Evolutionary conservation across 2,113 vertebrate genomes (phyloP), one percentile per base, ranked within the genome.

Genomic region (Ailurus styani): DNA sequence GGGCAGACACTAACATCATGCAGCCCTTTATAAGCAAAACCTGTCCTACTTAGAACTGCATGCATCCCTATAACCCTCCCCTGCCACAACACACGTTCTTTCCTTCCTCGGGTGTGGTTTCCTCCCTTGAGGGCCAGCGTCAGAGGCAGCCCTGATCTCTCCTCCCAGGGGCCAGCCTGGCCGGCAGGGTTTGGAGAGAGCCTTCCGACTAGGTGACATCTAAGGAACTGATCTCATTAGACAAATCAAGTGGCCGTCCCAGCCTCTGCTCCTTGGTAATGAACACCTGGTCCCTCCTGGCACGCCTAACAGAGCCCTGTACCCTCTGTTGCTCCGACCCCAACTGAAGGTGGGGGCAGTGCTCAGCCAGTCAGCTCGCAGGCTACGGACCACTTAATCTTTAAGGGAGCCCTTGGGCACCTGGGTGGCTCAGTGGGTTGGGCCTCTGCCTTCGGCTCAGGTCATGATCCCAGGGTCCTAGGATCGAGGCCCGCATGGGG

Each of bases 261-360:
- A 5, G n/a, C 75, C 73, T 14, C 25, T 42, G 12, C 40, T 57
- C 27, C 66, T 3, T 4, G 4, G 42, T 47, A 29, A 47, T 57
- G 14, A 47, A 29, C 12, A 5, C 6, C 34, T 2, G 2, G 62
- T 20, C n/a, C 29, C 27, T 29, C 20, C 34, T 6, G 7, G 45
- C 45, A 14, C 0, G 3, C 42, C 52, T 1, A 13, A 0, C 12
- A 54, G 4, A 3, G 15, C 40, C 55, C 91, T 5, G 7, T 20
- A 14, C 89, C 50, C 90, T 27, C 31, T 37, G 40, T 3, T 29
- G 12, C 42, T 64, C 11, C 4, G 13, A 62, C 57, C 50, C 37
- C 31, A 2, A 2, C 23, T 9, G 27, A 15, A 21, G 12, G 8
- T 20, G 23, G 3, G 3, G 6, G 2, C 2, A 0, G 20, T 10